Evolutionary conservation across 1,140 invertebrate genomes (phyloP), one percentile per base, ranked within the genome.

Genomic region (Anagrus nilaparvatae): DNA sequence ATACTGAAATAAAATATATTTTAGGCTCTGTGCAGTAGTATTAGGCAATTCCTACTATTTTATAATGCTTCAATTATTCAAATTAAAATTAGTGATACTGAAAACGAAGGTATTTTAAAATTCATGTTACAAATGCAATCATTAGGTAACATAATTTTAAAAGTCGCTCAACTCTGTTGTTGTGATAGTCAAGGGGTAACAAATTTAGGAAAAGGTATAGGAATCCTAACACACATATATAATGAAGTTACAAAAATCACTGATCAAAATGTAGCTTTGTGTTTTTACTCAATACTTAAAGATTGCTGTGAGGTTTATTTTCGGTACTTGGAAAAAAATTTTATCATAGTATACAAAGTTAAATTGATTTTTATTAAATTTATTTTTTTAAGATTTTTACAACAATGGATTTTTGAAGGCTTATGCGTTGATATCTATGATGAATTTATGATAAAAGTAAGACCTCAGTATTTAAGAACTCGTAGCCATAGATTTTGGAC

Each of bases 401-500:
- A 77, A 51, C 63, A 70, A 44, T 79, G 76, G 65, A 70, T 79
- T 49, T 79, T 79, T 42, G 74, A 78, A 54, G 77, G 77, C 1
- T 65, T 70, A 40, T 61, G 74, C 24, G 67, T 75, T 13, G 75
- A 78, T 47, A 46, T 62, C 36, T 74, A 70, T 34, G 69, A 70
- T 38, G 76, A 79, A 51, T 79, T 79, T 48, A 78, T 78, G 59
- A 77, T 79, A 38, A 65, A 69, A 44, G 66, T 68, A 25, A 67
- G 68, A 36, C 56, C 57, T 12, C 65, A 72, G 27, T 73, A 73
- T 46, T 56, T 75, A 9, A 67, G 72, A 18, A 65, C 61, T 9
- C 63, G 68, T 13, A 68, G 65, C 0, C 74, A 75, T 33, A 61
- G 67, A 25, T 78, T 77, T 50, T 78, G 75, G 76, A 75, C 75